Evolutionary conservation across 1,140 invertebrate genomes (phyloP).

Genomic region (Linepithema humile): DNA sequence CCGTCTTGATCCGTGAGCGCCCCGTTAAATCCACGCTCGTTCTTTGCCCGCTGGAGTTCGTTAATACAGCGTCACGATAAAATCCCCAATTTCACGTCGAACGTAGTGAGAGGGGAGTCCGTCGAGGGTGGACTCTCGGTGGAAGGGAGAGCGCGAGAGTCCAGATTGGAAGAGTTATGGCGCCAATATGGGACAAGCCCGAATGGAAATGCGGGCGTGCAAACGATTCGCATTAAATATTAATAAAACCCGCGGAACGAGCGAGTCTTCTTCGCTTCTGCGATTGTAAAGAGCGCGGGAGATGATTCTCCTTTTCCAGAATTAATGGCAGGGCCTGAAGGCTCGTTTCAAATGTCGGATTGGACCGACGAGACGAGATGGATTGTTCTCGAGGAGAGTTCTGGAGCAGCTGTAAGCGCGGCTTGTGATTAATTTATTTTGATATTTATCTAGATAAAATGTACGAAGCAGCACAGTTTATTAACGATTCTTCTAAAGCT

Average conservation of each 20-base stretch:
- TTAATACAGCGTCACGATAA: conserved; percentile 73
- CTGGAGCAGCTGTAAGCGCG: not conserved
- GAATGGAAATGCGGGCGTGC: conserved; percentile 35
- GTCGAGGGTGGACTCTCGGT: not conserved
- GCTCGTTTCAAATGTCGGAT: conserved; percentile 17
- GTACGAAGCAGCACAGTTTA: not conserved
- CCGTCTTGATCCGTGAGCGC: conserved; percentile 60
- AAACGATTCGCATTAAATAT: conserved; percentile 63
- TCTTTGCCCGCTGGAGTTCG: conserved; percentile 62
- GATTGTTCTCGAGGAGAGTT: conserved; percentile 2
- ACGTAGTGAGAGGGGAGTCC: conserved; percentile 19
- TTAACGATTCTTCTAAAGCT: not conserved
- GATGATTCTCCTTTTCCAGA: conserved; percentile 21
- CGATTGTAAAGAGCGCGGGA: conserved; percentile 18
- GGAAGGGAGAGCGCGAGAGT: not conserved
- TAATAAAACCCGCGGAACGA: conserved; percentile 50
- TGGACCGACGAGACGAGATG: not conserved
- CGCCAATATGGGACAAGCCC: conserved; percentile 47
- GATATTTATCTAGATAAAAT: conserved; percentile 43
- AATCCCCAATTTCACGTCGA: conserved; percentile 70
- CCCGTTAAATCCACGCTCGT: conserved; percentile 70
- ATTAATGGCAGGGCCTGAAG: conserved; percentile 26
- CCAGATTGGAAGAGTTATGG: conserved; percentile 66
- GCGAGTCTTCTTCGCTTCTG: conserved; percentile 41
- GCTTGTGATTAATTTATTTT: conserved; percentile 32